Conservation (phyloP, 2,113 vertebrate species). For the Pluvialis apricaria region DNA sequence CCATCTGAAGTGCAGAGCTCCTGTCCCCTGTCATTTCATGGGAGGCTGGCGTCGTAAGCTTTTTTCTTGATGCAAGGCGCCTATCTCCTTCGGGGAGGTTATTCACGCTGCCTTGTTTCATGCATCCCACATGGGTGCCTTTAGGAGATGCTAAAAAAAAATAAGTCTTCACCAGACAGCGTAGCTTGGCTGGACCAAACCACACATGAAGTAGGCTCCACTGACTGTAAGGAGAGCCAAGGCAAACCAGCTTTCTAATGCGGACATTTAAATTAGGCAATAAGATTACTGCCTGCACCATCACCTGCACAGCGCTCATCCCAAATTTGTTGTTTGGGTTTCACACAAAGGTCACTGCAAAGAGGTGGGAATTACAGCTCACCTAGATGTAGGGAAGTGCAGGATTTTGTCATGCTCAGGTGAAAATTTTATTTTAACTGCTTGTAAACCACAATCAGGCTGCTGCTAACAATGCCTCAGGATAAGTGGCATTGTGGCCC, state of each 20-base stretch:
- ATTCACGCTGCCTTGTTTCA: not conserved
- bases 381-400: not conserved
- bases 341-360: not conserved
- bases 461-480: not conserved
- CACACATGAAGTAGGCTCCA: accelerated
- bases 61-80: not conserved
- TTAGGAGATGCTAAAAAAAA: not conserved
- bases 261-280: not conserved
- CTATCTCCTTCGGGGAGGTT: not conserved
- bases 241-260: not conserved
- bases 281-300: not conserved
- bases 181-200: not conserved
- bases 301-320: not conserved
- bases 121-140: not conserved
- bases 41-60: not conserved
- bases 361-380: not conserved
- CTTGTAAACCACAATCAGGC: not conserved
- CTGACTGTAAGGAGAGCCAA: not conserved
- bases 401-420: not conserved
- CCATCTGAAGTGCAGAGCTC: not conserved
- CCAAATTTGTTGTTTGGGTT: not conserved
- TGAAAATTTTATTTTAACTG: not conserved
- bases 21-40: not conserved
- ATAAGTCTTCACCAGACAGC: not conserved
- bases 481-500: not conserved